phyloP scores from a whole-genome alignment of 1,140 invertebrate genomes.

The Nylanderia fulva region DNA sequence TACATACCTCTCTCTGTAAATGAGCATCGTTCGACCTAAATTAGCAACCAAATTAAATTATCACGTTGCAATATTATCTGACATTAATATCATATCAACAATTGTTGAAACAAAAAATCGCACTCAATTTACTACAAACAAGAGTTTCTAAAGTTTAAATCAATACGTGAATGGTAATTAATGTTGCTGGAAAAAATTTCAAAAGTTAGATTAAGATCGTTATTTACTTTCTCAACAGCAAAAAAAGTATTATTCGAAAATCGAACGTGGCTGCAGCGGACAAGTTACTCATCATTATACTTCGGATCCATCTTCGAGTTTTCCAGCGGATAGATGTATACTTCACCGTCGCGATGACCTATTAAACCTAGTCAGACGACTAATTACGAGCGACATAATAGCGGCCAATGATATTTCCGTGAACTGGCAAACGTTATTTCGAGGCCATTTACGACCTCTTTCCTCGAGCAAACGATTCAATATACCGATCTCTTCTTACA shows the following conservation, averaged over 20 bases:
- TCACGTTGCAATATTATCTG: neutral
- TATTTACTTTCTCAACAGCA: neutral
- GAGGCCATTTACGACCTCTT: neutral
- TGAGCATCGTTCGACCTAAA: neutral
- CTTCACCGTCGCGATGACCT: neutral
- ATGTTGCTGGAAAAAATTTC: neutral
- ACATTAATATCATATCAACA: neutral
- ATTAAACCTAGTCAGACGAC: conserved; percentile 7
- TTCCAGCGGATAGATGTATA: neutral
- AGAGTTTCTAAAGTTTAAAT: neutral
- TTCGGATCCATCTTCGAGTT: neutral
- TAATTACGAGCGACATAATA: conserved; percentile 40
- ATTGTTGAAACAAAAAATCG: neutral
- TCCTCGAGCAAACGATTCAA: neutral
- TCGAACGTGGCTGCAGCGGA: neutral
- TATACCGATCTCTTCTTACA: neutral
- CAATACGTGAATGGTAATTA: neutral
- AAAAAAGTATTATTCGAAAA: neutral
- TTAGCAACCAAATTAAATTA: neutral
- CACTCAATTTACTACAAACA: neutral
- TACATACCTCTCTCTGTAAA: neutral
- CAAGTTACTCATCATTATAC: neutral
- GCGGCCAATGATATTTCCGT: neutral
- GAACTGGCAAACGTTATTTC: neutral
- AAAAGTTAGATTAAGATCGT: neutral